Evolutionary conservation across 1,140 invertebrate genomes (phyloP).

Genomic region (Archegozetes longisetosus): DNA sequence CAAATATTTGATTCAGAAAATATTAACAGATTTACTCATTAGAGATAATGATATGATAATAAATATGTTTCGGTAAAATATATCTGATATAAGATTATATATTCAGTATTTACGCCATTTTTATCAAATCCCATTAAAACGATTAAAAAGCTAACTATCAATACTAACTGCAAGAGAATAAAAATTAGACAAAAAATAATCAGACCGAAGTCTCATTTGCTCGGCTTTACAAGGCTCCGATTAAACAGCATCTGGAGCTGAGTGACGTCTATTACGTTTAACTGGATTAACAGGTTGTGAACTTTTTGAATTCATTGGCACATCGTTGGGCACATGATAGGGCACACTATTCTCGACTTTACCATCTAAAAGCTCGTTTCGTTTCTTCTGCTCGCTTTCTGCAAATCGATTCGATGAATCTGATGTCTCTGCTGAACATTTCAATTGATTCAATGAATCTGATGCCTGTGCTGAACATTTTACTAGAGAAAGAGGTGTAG

Average conservation of each 20-base stretch:
- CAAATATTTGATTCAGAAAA: too few species aligned
- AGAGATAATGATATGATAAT: too few species aligned
- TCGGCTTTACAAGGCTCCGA: not conserved
- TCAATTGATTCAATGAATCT: not conserved
- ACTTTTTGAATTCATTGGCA: not conserved
- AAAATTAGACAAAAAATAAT: not conserved
- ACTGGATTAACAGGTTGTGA: not conserved
- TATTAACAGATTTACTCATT: too few species aligned
- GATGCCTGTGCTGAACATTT: not conserved
- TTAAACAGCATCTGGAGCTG: not conserved
- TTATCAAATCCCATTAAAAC: too few species aligned
- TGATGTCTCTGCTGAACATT: not conserved
- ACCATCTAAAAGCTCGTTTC: not conserved
- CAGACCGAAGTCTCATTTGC: not conserved
- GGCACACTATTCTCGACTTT: not conserved
- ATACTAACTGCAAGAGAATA: not conserved
- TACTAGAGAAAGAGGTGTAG: not conserved
- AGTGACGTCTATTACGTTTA: not conserved
- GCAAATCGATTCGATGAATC: not conserved
- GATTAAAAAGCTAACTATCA: not conserved
- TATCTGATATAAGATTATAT: too few species aligned
- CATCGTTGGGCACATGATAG: not conserved
- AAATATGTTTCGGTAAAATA: too few species aligned
- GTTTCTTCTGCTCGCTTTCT: not conserved
- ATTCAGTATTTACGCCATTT: too few species aligned